Conservation (phyloP, 2,113 vertebrate genomes). For the Gymnarchus niloticus region DNA sequence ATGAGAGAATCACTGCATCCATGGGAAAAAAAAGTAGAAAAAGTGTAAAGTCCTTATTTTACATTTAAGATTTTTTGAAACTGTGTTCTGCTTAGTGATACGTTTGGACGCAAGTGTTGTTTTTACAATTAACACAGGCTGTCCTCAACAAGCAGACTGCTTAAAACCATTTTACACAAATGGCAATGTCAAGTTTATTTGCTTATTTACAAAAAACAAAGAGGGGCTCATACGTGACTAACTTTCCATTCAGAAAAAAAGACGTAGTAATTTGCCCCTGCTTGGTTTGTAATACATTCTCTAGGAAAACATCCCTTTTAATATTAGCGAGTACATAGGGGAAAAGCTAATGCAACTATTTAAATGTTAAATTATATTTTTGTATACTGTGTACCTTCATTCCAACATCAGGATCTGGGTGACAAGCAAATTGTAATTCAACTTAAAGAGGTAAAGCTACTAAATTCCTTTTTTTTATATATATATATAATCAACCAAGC, state of each 20-base stretch:
- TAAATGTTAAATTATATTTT: not conserved
- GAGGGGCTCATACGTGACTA: not conserved
- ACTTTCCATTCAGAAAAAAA: not conserved
- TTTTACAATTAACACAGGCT: slow-evolving; percentile 3
- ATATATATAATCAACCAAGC: not conserved
- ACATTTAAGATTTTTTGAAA: not conserved
- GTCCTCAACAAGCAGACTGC: not conserved
- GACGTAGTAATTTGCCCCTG: not conserved
- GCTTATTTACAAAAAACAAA: not conserved
- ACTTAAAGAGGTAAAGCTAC: not conserved
- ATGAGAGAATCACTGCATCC: not conserved
- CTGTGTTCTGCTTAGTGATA: not conserved
- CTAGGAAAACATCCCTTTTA: not conserved
- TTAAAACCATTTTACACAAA: not conserved
- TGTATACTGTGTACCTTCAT: not conserved
- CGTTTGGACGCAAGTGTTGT: not conserved
- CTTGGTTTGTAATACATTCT: slow-evolving; percentile 19
- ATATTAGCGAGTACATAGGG: not conserved
- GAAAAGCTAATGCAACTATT: not conserved
- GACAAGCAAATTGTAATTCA: not conserved
- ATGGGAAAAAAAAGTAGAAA: not conserved
- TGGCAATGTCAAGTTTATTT: not conserved
- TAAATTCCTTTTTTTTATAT: not conserved
- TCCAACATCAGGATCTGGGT: not conserved
- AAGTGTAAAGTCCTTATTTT: not conserved